These are phyloP conservation scores for Tuberolachnus salignus DNA, from an alignment of 2,888 invertebrate genomes.

Conservation along the genomic window DNA sequence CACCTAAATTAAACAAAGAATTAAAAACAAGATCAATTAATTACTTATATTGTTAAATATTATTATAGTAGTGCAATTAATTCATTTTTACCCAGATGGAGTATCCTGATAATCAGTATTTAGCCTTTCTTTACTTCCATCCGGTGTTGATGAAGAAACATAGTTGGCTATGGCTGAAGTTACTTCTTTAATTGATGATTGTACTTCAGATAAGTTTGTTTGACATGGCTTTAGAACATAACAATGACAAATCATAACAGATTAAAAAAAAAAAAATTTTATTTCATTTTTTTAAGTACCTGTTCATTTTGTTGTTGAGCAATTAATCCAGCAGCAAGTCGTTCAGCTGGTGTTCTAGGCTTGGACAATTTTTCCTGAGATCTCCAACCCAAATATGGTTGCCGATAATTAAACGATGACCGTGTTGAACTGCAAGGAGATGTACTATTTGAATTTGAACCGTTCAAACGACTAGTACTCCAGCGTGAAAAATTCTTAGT, in stretches of 20 bases:
- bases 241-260: background rate
- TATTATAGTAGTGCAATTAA: too few species aligned
- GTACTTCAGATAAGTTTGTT: slow-evolving; percentile 68
- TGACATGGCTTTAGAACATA: slow-evolving; percentile 27
- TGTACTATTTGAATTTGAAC: slow-evolving; percentile 68
- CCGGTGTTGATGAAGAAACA: slow-evolving; percentile 65
- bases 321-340: slow-evolving; percentile 67
- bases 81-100: slow-evolving; percentile 59
- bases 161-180: slow-evolving; percentile 92
- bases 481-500: slow-evolving; percentile 63
- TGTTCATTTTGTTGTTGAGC: slow-evolving; percentile 64
- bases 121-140: slow-evolving; percentile 63
- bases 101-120: slow-evolving; percentile 60
- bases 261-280: background rate
- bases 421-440: slow-evolving; percentile 71
- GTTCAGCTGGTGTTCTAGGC: slow-evolving; percentile 84
- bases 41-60: too few species aligned
- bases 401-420: slow-evolving; percentile 80
- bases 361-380: slow-evolving; percentile 81
- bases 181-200: slow-evolving; percentile 87
- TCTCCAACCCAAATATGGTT: slow-evolving; percentile 88
- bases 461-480: slow-evolving; percentile 65
- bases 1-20: slow-evolving; percentile 58
- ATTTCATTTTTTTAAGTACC: slow-evolving; percentile 55
- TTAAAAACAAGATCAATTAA: background rate